Conservation (phyloP, 2,113 vertebrate species). For the Benitochromis conjunctus region DNA sequence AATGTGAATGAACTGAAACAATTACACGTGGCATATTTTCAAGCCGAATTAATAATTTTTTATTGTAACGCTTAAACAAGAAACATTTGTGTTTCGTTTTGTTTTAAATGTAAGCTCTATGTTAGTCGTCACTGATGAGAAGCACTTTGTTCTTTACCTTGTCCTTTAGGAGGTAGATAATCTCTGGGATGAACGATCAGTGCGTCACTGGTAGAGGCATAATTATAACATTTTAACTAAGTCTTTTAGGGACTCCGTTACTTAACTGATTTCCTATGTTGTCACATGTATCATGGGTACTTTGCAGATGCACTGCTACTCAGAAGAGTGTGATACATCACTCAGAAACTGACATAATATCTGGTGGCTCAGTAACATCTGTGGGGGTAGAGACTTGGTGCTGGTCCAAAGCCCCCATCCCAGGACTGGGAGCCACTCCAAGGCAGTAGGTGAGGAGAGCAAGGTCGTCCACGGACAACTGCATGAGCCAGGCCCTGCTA, state of each 20-base stretch:
- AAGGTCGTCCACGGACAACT: constrained; percentile 81
- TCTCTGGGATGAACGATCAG: neutral
- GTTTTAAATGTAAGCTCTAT: neutral
- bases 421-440: constrained; percentile 80
- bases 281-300: neutral
- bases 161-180: neutral
- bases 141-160: neutral
- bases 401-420: constrained; percentile 77
- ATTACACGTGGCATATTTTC: constrained; percentile 20
- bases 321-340: constrained; percentile 62
- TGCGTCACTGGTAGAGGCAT: neutral
- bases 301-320: constrained; percentile 12
- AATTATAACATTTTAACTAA: neutral
- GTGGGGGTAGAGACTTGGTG: constrained; percentile 79
- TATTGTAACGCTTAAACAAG: neutral
- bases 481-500: constrained; percentile 65
- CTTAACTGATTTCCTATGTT: neutral
- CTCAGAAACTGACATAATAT: constrained; percentile 75
- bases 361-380: constrained; percentile 78
- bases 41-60: neutral
- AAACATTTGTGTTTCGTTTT: neutral
- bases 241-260: neutral
- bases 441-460: constrained; percentile 78
- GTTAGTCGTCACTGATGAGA: neutral
- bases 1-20: neutral